These are phyloP conservation scores for Melanocharis versteri DNA, from an alignment of 2,113 vertebrate genomes.

Conservation along the genomic window DNA sequence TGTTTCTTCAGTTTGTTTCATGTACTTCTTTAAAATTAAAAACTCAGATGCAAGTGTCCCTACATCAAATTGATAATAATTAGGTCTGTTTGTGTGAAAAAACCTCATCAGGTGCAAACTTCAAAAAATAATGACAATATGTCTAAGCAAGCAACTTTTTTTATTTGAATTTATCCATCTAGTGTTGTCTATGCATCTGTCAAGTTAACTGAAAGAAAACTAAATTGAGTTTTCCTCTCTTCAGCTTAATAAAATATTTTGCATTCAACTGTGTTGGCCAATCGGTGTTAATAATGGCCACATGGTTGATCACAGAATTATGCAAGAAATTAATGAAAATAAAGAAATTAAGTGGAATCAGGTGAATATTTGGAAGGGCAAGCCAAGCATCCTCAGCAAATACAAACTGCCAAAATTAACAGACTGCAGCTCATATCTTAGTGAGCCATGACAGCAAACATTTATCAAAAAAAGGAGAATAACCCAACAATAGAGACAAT, in stretches of 20 bases:
- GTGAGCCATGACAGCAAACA: slow-evolving; percentile 67
- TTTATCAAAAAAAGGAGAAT: slow-evolving; percentile 68
- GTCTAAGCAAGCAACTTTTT: not conserved
- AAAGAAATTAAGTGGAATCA: slow-evolving; percentile 67
- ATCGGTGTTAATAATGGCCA: slow-evolving; percentile 28
- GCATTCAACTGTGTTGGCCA: slow-evolving; percentile 51
- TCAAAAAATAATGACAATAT: not conserved
- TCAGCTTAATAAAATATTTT: slow-evolving; percentile 11
- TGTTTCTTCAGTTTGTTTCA: not conserved
- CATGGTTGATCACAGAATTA: slow-evolving; percentile 44
- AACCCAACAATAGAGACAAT: slow-evolving; percentile 36
- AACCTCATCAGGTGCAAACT: not conserved
- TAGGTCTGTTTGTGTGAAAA: not conserved
- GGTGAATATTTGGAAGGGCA: slow-evolving; percentile 54
- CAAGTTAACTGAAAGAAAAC: slow-evolving; percentile 14
- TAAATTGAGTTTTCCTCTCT: slow-evolving; percentile 7
- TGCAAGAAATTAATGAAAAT: slow-evolving; percentile 62
- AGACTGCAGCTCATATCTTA: slow-evolving; percentile 59
- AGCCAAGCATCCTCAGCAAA: slow-evolving; percentile 49
- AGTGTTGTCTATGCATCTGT: not conserved
- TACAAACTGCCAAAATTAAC: slow-evolving; percentile 63
- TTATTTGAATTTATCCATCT: not conserved
- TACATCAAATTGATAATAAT: not conserved
- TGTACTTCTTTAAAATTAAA: not conserved
- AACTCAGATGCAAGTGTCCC: not conserved